These are phyloP conservation scores for Nesogale talazaci DNA, from an alignment of 2,113 vertebrate species.

Conservation along the genomic window DNA sequence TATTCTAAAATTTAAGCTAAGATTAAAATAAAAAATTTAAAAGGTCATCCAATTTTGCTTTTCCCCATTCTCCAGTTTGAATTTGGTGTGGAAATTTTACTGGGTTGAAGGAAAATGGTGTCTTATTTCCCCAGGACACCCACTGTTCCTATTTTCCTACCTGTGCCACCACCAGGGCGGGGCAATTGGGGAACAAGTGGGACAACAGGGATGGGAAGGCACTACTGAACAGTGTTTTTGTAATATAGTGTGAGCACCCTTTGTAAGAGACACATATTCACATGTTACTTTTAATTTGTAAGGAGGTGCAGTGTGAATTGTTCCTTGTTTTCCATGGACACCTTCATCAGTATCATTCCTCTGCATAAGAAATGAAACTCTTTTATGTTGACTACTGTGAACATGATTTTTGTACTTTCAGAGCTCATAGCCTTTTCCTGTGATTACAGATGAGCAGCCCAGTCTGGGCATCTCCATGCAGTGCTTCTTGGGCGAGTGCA, in stretches of 20 bases:
- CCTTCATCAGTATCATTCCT: not conserved
- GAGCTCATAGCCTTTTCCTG: not conserved
- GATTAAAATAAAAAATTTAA: not conserved
- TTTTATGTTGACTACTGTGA: not conserved
- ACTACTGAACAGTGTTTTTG: not conserved
- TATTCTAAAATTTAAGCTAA: not conserved
- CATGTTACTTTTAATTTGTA: not conserved
- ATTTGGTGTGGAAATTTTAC: not conserved
- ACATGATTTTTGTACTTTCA: not conserved
- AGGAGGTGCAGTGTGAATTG: not conserved
- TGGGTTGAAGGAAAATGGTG: rapidly evolving
- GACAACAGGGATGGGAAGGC: too few species aligned
- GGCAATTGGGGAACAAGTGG: not conserved
- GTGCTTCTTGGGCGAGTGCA: not conserved
- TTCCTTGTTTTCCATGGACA: not conserved
- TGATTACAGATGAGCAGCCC: not conserved
- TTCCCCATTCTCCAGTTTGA: not conserved
- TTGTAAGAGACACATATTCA: not conserved
- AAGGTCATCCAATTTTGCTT: not conserved
- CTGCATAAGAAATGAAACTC: not conserved
- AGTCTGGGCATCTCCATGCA: not conserved
- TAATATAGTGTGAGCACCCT: not conserved
- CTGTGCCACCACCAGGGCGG: rapidly evolving
- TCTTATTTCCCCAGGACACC: rapidly evolving
- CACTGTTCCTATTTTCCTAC: not conserved